Conservation (phyloP, 2,797 vertebrate species). For the Eremophila alpestris region DNA sequence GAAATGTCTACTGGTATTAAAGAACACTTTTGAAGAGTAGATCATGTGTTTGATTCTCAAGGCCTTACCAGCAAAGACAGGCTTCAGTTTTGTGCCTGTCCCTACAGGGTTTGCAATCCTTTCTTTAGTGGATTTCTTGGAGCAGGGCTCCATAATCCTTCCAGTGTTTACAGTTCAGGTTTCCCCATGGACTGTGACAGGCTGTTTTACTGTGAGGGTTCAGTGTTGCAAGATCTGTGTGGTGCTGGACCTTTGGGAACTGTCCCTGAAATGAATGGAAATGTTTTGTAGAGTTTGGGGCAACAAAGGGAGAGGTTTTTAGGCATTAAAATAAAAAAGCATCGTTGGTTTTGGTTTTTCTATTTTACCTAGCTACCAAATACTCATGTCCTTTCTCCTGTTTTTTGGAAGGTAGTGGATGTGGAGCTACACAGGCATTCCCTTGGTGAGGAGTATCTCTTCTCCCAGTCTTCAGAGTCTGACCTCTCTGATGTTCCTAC, state of each 20-base stretch:
- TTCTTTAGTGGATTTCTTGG: background rate
- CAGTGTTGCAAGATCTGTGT: background rate
- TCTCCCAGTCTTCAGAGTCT: constrained; percentile 79
- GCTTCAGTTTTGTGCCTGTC: background rate
- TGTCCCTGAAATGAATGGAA: background rate
- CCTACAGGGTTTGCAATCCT: background rate
- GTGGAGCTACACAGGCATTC: constrained; percentile 94
- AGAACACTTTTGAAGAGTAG: background rate
- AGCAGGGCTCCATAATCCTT: background rate
- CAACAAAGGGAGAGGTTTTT: background rate
- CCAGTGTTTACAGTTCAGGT: background rate
- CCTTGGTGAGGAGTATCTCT: constrained; percentile 86
- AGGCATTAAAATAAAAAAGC: background rate
- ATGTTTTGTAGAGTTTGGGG: background rate
- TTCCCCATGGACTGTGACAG: background rate
- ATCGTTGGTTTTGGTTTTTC: background rate
- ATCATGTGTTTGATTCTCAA: background rate
- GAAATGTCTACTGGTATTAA: background rate
- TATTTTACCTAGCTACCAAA: background rate
- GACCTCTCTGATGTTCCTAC: constrained; percentile 73
- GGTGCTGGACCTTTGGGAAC: background rate
- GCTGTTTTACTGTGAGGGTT: rapidly evolving
- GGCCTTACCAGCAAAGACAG: background rate
- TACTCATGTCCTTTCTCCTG: background rate
- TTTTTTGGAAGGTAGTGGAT: constrained; percentile 89